Evolutionary conservation across 2,113 vertebrate genomes (phyloP).

Genomic region (Balaeniceps rex): DNA sequence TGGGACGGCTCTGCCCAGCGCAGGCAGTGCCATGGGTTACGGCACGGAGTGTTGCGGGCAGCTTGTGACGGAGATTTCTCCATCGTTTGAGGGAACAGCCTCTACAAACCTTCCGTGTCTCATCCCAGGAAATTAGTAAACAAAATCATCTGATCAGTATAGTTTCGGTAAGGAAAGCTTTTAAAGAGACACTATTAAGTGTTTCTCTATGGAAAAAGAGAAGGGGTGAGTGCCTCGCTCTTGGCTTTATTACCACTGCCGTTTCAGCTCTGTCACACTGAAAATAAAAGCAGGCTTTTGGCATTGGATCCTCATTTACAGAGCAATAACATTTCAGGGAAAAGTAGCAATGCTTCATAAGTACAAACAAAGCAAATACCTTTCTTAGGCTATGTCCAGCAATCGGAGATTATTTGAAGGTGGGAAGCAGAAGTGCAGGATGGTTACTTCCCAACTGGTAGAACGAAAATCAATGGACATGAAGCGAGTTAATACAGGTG

Average conservation of each 20-base stretch:
- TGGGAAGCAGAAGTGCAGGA: neutral
- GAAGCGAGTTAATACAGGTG: neutral
- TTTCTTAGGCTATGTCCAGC: neutral
- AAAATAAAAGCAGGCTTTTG: neutral
- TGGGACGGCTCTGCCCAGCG: neutral
- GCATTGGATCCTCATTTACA: neutral
- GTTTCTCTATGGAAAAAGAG: neutral
- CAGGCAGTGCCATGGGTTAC: neutral
- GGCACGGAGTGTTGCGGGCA: rapidly evolving
- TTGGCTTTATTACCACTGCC: neutral
- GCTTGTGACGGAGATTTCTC: neutral
- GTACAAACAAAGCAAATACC: neutral
- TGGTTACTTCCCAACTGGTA: neutral
- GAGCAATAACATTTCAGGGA: neutral
- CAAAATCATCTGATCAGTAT: neutral
- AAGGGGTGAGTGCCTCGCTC: neutral
- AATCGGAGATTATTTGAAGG: neutral
- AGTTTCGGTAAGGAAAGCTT: neutral
- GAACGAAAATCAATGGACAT: neutral
- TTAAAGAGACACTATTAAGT: neutral
- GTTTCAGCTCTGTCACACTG: neutral
- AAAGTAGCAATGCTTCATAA: neutral
- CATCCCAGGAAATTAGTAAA: neutral
- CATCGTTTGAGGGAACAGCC: neutral
- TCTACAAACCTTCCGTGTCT: neutral